A percentile compares a stretch with the other conserved stretches of the same genome.
Evolutionary conservation across 1,140 invertebrate genomes (phyloP).

Genomic region (Diachasmimorpha longicaudata): DNA sequence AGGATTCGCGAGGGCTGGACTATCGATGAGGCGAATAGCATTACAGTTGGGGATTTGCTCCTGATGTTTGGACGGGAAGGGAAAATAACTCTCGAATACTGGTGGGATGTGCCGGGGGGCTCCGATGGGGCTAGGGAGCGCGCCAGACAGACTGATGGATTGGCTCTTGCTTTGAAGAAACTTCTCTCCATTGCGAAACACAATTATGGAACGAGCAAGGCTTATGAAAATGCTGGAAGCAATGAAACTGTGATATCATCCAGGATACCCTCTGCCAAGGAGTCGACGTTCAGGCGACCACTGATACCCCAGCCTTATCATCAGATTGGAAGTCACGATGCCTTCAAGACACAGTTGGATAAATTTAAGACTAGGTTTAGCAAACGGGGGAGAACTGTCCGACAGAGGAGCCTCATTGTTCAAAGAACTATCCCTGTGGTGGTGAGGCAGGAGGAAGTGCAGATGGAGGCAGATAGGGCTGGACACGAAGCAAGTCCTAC

Average conservation of each 20-base stretch:
- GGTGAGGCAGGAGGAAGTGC: constrained; percentile 28
- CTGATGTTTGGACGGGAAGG: constrained; percentile 85
- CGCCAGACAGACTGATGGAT: constrained; percentile 41
- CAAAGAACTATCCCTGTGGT: constrained; percentile 65
- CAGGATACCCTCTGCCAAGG: constrained; percentile 52
- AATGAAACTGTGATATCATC: constrained; percentile 60
- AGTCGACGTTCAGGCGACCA: constrained; percentile 57
- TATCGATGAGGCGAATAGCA: constrained; percentile 71
- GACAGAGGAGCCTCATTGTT: constrained; percentile 66
- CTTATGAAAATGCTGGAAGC: constrained; percentile 56
- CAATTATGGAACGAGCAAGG: constrained; percentile 57
- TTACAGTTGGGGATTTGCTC: constrained; percentile 90
- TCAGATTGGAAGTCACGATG: constrained; percentile 56
- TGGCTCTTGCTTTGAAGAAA: constrained; percentile 63
- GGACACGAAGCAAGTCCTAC: neutral
- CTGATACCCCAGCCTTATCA: constrained; percentile 57
- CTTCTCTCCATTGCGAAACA: constrained; percentile 69
- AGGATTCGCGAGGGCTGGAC: constrained; percentile 83
- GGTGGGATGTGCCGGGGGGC: constrained; percentile 70
- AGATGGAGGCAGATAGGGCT: neutral
- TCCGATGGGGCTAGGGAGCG: constrained; percentile 31
- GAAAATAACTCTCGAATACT: constrained; percentile 82
- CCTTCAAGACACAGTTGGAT: constrained; percentile 66
- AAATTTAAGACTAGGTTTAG: constrained; percentile 60
- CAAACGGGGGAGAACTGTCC: constrained; percentile 60